Base-by-base conservation (phyloP, 2,888 invertebrate species). In the Ashinkailepas kermadecensis region DNA sequence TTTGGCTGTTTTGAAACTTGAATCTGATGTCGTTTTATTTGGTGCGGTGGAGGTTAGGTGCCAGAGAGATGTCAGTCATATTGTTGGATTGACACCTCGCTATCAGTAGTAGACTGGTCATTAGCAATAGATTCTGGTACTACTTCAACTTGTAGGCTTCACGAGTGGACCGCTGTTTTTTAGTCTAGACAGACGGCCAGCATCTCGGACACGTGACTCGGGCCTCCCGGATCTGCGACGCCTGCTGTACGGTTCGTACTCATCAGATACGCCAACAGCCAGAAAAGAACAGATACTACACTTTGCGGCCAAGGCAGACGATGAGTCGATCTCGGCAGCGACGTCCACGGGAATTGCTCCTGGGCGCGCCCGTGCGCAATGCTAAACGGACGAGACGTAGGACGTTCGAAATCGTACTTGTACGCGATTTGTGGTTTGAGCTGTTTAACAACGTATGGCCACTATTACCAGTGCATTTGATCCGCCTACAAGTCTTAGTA, bases 251-350 rank as follows among this genome's bases (percentile, higher is more conserved):
- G 74, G 74, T 74, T 74, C 56, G 74, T 74, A 56, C 74, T 56
- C 74, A 74, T 74, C 74, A 54, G 74, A 21, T 74, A 39, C 39
- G 56, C 56, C 74, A 18, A 56, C 18, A 74, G 74, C 74, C 74
- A 8, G 54, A 74, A 74, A 79, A 79, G 79, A 79, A 79, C 79
- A 79, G 79, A 79, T 79, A 79, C 79, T 79, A 79, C 79, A 58
- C 79, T 58, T 79, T 79, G 79, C 23, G 58, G 79, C 74, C 74
- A 56, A 56, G 74, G 74, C 74, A 21, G 21, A 21, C 56, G 54
- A 74, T 74, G 74, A 56, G 54, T 11, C 74, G 56, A 74, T 7
- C 56, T 7, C 21, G 74, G 3, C 21, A 56, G 74, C 65, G 56
- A 18, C 7, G 78, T 11, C 11, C 9, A 39, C 39, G 39, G 39